Conservation (phyloP, 2,888 invertebrate genomes). For the Patella caerulea region DNA sequence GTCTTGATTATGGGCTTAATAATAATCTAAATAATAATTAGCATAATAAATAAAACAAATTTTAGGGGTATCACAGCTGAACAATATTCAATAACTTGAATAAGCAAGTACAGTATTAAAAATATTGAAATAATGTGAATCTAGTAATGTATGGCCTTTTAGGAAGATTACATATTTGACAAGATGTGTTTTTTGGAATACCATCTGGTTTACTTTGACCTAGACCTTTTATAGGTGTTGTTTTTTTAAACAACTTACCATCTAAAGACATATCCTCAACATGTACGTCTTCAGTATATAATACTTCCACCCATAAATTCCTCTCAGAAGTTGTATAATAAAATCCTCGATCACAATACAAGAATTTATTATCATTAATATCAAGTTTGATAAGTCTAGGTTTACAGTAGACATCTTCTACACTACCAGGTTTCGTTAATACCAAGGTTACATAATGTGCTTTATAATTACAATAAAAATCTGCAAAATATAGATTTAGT, state of each 20-base stretch:
- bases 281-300: background rate
- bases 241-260: background rate
- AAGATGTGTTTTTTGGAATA: background rate
- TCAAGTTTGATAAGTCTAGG: slow-evolving; percentile 27
- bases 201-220: background rate
- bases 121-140: too few relatives aligned
- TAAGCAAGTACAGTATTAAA: too few relatives aligned
- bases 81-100: too few relatives aligned
- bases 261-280: background rate
- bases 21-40: too few relatives aligned
- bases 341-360: slow-evolving; percentile 12
- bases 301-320: background rate
- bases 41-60: too few relatives aligned
- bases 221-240: background rate
- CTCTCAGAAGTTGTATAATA: background rate
- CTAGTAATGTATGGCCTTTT: too few relatives aligned
- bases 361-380: slow-evolving; percentile 31
- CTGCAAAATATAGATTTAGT: slow-evolving; percentile 63
- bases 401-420: slow-evolving; percentile 31
- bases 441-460: slow-evolving; percentile 67
- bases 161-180: background rate
- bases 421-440: slow-evolving; percentile 30
- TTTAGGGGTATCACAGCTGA: too few relatives aligned
- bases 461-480: slow-evolving; percentile 68
- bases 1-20: too few relatives aligned